These are phyloP conservation scores for Ctenosaura bakeri DNA, from an alignment of 2,797 vertebrate species.

Conservation along the genomic window DNA sequence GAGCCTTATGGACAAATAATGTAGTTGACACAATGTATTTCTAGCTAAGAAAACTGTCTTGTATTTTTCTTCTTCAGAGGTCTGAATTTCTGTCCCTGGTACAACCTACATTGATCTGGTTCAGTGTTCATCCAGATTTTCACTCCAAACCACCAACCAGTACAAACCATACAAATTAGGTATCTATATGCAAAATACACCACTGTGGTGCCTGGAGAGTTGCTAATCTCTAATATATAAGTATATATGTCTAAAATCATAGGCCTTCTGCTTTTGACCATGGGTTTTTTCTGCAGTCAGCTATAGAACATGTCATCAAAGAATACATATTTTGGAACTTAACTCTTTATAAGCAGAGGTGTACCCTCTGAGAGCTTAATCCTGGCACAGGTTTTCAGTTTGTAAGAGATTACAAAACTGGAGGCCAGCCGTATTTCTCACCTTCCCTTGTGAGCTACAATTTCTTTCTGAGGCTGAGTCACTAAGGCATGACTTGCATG, in stretches of 20 bases:
- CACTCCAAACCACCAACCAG: not conserved
- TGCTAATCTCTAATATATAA: not conserved
- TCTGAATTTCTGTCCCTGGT: not conserved
- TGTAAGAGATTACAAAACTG: not conserved
- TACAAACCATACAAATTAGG: too few relatives aligned
- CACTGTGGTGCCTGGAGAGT: not conserved
- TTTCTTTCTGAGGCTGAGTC: conserved; percentile 10
- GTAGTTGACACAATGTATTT: not conserved
- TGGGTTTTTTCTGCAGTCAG: not conserved
- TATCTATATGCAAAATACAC: not conserved
- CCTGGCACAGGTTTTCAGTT: not conserved
- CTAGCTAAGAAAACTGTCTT: not conserved
- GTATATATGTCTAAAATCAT: not conserved
- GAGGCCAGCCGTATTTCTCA: not conserved
- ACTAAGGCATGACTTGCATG: conserved; percentile 5
- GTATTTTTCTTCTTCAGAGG: not conserved
- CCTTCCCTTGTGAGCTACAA: not conserved
- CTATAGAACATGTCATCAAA: not conserved
- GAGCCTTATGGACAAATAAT: not conserved
- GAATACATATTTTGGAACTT: not conserved
- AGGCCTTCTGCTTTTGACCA: not conserved
- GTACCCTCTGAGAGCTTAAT: not conserved
- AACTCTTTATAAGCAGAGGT: not conserved
- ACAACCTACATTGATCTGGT: not conserved
- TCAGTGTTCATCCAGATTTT: not conserved